Base-by-base conservation (phyloP, 2,113 vertebrate species). In the Cinclus cinclus region DNA sequence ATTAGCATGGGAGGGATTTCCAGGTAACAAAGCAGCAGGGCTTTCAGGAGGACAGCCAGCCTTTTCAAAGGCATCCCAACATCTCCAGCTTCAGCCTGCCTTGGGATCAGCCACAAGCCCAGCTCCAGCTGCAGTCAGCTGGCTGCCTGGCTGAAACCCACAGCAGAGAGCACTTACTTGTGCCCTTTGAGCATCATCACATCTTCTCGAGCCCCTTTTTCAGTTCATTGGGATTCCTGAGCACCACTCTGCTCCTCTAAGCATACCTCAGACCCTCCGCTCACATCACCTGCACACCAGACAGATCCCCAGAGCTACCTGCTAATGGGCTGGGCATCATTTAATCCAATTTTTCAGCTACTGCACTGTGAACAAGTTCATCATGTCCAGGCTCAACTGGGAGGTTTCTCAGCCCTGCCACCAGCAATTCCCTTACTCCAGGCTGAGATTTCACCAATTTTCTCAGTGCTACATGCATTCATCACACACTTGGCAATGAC, bases 221-320 rank as follows among this genome's bases (percentile, higher is more conserved):
- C 46, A 44, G 37, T 23, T 90, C 28, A 25, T 1, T 15, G 12
- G 23, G 25, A 67, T 15, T 62, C 65, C 6, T 83, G 55, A 77
- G 30, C 35, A n/a, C 16, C 33, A 46, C 49, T 4, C 41, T 49
- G 60, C 35, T 76, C 31, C 60, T 87, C 64, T 50, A 53, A 22
- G 56, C 0, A 0, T 6, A 56, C 3, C 33, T 30, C 2, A 3
- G 62, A 31, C 30, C 49, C 35, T 27, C 68, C 24, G 5, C 22
- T 80, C 44, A 53, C 1, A 2, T 4, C 28, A 50, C 37, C 30
- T 24, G 63, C 71, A 27, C 8, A 13, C 28, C 20, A 1, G 2
- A 21, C 79, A 76, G 30, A 27, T 16, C 41, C 27, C 50, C 55
- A 9, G 27, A 19, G 56, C 17, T 27, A 68, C 1, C 59, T 42